Conservation (phyloP, 2,888 invertebrate genomes). For the Diogma glabrata region DNA sequence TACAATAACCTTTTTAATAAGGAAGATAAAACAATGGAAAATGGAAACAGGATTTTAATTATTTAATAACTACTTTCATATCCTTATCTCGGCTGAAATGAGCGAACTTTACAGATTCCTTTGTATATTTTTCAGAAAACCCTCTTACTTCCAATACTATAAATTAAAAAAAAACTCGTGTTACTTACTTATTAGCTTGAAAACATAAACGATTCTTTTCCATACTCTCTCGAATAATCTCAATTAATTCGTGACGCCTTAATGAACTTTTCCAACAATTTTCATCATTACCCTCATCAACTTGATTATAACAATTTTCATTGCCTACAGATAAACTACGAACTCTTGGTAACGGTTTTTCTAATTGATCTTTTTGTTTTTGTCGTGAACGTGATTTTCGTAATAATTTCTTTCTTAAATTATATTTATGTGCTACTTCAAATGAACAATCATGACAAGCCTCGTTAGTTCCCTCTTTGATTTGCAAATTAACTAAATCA, state of each 20-base stretch:
- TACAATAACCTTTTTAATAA: no score
- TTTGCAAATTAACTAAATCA: slow-evolving; percentile 3
- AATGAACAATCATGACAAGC: slow-evolving; percentile 8
- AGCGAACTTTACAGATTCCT: no score
- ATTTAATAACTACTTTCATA: no score
- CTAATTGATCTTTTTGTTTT: slow-evolving; percentile 15
- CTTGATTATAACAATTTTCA: slow-evolving; percentile 27
- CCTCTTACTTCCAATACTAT: background rate
- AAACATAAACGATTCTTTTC: slow-evolving; percentile 80
- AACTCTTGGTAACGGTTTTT: slow-evolving; percentile 29
- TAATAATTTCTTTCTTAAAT: slow-evolving; percentile 31
- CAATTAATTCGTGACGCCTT: slow-evolving; percentile 70
- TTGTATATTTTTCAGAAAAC: background rate
- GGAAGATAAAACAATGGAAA: no score
- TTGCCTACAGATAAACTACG: slow-evolving; percentile 36
- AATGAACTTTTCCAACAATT: slow-evolving; percentile 56
- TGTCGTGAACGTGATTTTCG: slow-evolving; percentile 26
- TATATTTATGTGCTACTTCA: slow-evolving; percentile 4
- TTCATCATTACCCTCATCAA: slow-evolving; percentile 15
- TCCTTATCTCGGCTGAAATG: no score
- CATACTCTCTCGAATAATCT: slow-evolving; percentile 84
- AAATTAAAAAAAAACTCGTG: background rate
- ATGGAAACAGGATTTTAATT: no score
- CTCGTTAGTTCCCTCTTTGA: background rate
- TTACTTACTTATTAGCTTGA: slow-evolving; percentile 62